Base-by-base conservation (phyloP, 1,140 invertebrate genomes). In the Geopemphigus sp. region DNA sequence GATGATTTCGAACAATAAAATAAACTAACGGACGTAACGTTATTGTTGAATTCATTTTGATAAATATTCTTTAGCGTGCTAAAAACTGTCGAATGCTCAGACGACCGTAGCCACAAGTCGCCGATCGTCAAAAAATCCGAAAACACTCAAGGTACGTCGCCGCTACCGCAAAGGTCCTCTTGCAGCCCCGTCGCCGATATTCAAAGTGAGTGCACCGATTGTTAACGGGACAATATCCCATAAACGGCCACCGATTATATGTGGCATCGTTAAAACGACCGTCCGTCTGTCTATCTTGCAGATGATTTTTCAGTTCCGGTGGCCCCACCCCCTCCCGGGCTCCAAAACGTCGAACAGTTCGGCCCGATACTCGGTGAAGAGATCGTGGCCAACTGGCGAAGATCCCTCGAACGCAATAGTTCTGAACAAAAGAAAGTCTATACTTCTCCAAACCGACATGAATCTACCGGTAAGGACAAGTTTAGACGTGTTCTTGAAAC, bases 361-460 rank as follows among this genome's bases (percentile, higher is more conserved):
- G 90, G 90, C 83, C 89, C 89, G 59, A 88, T 92, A 81, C 87
- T 92, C 80, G 91, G 91, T 83, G 91, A 93, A 86, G 91, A 93
- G 85, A 91, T 93, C 82, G 91, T 92, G 82, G 90, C 91, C 82
- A 91, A 91, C 84, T 93, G 91, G 91, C 88, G 91, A 84, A 88
- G 91, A 83, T 89, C 89, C 82, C 87, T 92, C 83, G 91, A 92
- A 85, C 86, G 89, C 76, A 88, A 89, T 78, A 39, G 29, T 29
- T 78, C 45, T 63, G 74, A 78, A 45, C 12, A 61, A 47, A 78
- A 78, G 78, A 80, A 66, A 68, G 61, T 80, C 61, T 80, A 70
- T 68, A 68, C 78, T 80, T 80, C 61, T 80, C 78, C 78, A 63
- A 66, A 66, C 78, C 64, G 61, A 54, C 78, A 68, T 53, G 64